Percentiles rank a stretch among this genome's conserved stretches.
These are phyloP conservation scores for Marmota flaviventris DNA, from an alignment of 2,113 vertebrate species.

Conservation along the genomic window DNA sequence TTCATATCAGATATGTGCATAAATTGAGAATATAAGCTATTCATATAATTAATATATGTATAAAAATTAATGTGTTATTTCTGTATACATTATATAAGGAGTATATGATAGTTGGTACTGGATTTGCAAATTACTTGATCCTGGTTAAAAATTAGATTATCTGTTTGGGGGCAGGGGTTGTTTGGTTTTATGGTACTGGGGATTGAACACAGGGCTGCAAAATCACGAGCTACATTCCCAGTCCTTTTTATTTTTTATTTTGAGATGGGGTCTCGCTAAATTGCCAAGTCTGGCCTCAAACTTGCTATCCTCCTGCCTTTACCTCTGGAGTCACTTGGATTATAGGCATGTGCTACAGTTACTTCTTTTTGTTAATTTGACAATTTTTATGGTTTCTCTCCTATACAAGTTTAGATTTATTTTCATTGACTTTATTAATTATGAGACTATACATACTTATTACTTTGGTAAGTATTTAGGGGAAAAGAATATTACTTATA, in stretches of 20 bases:
- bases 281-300: too few species aligned
- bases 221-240: too few species aligned
- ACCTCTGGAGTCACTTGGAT: too few species aligned
- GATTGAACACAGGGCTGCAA: too few species aligned
- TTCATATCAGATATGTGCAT: background rate
- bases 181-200: too few species aligned
- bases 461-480: constrained; percentile 51
- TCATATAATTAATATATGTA: background rate
- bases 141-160: constrained; percentile 55
- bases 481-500: background rate
- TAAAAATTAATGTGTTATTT: constrained; percentile 17
- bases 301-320: too few species aligned
- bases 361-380: background rate
- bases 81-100: background rate
- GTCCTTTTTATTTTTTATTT: too few species aligned
- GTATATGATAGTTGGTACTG: background rate
- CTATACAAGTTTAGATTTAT: constrained; percentile 34
- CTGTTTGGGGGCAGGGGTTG: background rate
- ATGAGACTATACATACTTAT: background rate
- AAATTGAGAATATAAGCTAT: background rate
- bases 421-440: constrained; percentile 50
- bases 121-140: constrained; percentile 33
- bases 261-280: too few species aligned
- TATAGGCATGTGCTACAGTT: too few species aligned
- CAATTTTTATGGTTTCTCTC: constrained; percentile 13